phyloP scores from a whole-genome alignment of 1,140 invertebrate species.

The Hermetia illucens region DNA sequence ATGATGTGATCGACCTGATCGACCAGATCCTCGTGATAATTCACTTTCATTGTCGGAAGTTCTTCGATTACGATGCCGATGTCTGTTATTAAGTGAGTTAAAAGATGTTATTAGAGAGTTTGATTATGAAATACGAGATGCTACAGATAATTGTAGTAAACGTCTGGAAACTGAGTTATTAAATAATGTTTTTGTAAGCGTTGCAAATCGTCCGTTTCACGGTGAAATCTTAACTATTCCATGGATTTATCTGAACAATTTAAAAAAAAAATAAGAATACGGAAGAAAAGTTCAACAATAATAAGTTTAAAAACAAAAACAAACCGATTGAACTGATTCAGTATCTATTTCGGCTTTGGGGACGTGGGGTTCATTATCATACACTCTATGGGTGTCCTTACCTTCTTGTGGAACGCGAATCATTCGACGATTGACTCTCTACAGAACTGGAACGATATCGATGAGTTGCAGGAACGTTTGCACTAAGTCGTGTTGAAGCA shows the following conservation, averaged over 20 bases:
- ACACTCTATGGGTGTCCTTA: slow-evolving; percentile 19
- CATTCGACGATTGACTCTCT: slow-evolving; percentile 73
- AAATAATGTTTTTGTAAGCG: no score
- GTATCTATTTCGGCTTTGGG: background rate
- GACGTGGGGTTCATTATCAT: slow-evolving; percentile 1
- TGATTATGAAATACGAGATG: no score
- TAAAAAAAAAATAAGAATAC: no score
- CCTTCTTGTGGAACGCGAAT: slow-evolving; percentile 52
- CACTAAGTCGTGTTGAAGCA: slow-evolving; percentile 28
- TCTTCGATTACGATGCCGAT: slow-evolving; percentile 59
- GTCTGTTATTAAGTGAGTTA: slow-evolving; percentile 36
- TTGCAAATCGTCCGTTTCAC: no score
- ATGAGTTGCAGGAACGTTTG: slow-evolving; percentile 16
- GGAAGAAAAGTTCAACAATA: background rate
- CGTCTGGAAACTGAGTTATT: no score
- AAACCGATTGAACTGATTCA: background rate
- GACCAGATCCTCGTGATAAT: slow-evolving; percentile 62
- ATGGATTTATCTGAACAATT: no score
- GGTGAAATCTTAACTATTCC: no score
- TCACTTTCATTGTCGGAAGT: slow-evolving; percentile 82
- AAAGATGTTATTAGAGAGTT: no score
- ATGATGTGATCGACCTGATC: slow-evolving; percentile 41
- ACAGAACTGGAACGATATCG: slow-evolving; percentile 46
- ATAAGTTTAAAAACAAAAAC: background rate
- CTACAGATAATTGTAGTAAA: no score